Percentiles rank a stretch among this genome's conserved stretches.
Conservation (phyloP, 2,888 invertebrate genomes). For the Sinotaia quadrata region DNA sequence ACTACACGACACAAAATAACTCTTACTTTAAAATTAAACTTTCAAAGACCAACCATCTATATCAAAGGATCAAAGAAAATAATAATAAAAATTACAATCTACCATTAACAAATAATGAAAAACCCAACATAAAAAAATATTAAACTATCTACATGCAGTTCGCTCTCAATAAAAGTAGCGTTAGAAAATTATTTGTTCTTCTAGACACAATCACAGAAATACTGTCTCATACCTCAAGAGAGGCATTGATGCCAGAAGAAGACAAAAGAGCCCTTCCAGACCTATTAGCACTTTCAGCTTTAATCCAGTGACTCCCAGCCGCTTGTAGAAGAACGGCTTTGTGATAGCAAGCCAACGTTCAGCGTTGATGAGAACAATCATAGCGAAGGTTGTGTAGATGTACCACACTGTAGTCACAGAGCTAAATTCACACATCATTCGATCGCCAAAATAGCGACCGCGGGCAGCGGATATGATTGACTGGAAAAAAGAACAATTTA, state of each 20-base stretch:
- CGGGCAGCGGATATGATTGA: constrained; percentile 32
- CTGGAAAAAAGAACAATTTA: neutral
- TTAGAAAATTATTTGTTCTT: no score
- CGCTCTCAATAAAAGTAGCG: no score
- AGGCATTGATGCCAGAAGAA: constrained; percentile 33
- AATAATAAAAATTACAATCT: no score
- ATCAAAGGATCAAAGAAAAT: no score
- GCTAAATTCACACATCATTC: constrained; percentile 32
- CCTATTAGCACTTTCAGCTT: constrained; percentile 30
- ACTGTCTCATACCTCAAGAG: constrained; percentile 27
- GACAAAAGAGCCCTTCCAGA: constrained; percentile 31
- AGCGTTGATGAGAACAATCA: constrained; percentile 38
- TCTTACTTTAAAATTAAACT: no score
- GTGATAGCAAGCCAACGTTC: constrained; percentile 38
- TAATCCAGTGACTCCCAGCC: constrained; percentile 26
- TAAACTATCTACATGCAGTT: no score
- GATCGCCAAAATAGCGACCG: constrained; percentile 24
- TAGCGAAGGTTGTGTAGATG: constrained; percentile 40
- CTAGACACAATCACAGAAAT: no score
- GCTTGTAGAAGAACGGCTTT: constrained; percentile 33
- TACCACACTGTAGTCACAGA: constrained; percentile 37
- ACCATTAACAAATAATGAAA: no score
- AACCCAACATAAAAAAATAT: no score
- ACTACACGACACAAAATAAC: no score
- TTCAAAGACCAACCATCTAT: no score